Evolutionary conservation across 1,140 invertebrate species (phyloP).

Genomic region (Zelostemma sp.): DNA sequence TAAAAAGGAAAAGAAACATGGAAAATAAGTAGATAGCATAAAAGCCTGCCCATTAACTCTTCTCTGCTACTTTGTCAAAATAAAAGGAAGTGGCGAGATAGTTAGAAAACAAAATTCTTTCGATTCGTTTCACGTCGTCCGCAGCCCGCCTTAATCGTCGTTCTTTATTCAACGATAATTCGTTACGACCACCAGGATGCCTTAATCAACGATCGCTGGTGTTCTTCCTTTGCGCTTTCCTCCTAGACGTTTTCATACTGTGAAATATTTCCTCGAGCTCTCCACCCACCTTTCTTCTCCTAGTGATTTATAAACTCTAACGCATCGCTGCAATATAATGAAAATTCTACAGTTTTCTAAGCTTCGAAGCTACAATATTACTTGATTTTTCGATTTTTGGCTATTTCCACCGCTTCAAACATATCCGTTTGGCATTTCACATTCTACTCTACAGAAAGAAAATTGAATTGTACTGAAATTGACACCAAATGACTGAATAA

Average conservation of each 20-base stretch:
- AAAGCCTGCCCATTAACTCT: constrained; percentile 9
- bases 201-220: constrained; percentile 47
- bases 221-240: constrained; percentile 14
- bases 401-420: no score
- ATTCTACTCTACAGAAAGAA: no score
- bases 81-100: constrained; percentile 7
- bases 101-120: constrained; percentile 48
- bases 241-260: constrained; percentile 5
- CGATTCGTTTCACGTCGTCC: constrained; percentile 41
- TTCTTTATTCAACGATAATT: constrained; percentile 55
- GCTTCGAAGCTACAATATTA: constrained; percentile 7
- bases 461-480: no score
- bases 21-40: not conserved
- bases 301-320: constrained; percentile 41
- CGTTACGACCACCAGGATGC: constrained; percentile 48
- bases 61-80: constrained; percentile 11
- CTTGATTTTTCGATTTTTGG: constrained; percentile 10
- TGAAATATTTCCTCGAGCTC: constrained; percentile 24
- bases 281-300: constrained; percentile 14
- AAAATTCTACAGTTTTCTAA: constrained; percentile 16
- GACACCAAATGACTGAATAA: no score
- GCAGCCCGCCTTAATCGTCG: constrained; percentile 42
- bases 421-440: no score
- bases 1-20: constrained; percentile 6
- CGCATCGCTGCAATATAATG: constrained; percentile 29